Evolutionary conservation across 2,797 vertebrate genomes (phyloP).

Genomic region (Danio aesculapii): DNA sequence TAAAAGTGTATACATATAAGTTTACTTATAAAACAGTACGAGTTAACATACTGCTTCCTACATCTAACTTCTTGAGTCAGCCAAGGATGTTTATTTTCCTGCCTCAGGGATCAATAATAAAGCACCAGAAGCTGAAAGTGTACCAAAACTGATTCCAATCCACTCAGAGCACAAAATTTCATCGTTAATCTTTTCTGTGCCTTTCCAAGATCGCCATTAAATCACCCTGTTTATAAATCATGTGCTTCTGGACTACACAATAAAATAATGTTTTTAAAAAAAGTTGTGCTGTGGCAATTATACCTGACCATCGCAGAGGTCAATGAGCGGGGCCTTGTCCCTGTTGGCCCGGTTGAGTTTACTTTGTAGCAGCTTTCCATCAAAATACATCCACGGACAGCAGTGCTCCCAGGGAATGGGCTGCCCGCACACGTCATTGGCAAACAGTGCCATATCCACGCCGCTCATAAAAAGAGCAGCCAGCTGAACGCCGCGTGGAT

Average conservation of each 20-base stretch:
- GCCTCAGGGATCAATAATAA: not conserved
- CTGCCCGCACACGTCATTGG: slow-evolving; percentile 93
- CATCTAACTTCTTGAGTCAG: no score
- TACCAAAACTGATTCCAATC: not conserved
- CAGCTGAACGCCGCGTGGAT: slow-evolving; percentile 92
- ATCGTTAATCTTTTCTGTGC: not conserved
- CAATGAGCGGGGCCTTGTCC: slow-evolving; percentile 93
- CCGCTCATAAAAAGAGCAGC: slow-evolving; percentile 96
- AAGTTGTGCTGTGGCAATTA: not conserved
- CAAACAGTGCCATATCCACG: slow-evolving; percentile 95
- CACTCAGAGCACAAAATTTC: not conserved
- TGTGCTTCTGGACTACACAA: not conserved
- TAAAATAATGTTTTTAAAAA: not conserved
- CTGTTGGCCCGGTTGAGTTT: slow-evolving; percentile 91
- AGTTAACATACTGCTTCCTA: no score
- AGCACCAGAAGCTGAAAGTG: not conserved
- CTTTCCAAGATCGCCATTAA: not conserved
- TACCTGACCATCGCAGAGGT: slow-evolving; percentile 99
- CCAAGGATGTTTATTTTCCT: no score
- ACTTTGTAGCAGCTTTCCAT: slow-evolving; percentile 95
- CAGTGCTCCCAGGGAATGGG: slow-evolving; percentile 96
- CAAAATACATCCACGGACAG: slow-evolving; percentile 98
- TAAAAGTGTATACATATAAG: no score
- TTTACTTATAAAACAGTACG: no score
- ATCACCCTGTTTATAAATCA: not conserved